phyloP scores from a whole-genome alignment of 2,888 invertebrate species.

The Agriopis aurantiaria region DNA sequence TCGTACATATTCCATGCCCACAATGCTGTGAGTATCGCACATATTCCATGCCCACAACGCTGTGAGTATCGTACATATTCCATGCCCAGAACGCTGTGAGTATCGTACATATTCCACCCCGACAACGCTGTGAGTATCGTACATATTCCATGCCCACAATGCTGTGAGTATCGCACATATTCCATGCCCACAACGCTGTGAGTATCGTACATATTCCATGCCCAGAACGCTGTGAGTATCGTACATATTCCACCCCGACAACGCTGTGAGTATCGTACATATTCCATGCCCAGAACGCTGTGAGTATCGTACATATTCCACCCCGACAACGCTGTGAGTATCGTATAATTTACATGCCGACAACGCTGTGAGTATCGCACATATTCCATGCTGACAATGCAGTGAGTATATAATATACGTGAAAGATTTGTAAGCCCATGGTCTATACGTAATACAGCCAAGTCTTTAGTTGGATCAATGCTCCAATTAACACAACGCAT shows the following conservation, averaged over 20 bases:
- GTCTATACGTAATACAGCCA: too few relatives aligned
- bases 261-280: conserved; percentile 99
- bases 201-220: conserved; percentile 99
- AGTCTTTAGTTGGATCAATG: too few relatives aligned
- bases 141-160: conserved; percentile 99
- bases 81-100: conserved; percentile 99
- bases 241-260: conserved; percentile 99
- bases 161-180: conserved; percentile 99
- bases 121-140: conserved; percentile 99
- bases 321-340: conserved; percentile 99
- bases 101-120: conserved; percentile 99
- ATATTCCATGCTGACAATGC: conserved; percentile 99
- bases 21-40: conserved; percentile 99
- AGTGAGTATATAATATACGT: conserved; percentile 99
- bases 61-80: conserved; percentile 99
- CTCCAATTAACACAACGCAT: too few relatives aligned
- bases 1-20: conserved; percentile 99
- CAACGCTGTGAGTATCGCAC: conserved; percentile 99
- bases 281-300: conserved; percentile 99
- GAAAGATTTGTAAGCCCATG: conserved; percentile 88
- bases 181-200: conserved; percentile 99
- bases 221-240: conserved; percentile 99
- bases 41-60: conserved; percentile 99
- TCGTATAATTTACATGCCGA: too few relatives aligned
- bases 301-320: conserved; percentile 99